Base-by-base conservation (phyloP, 2,113 vertebrate species). In the Axis porcinus region DNA sequence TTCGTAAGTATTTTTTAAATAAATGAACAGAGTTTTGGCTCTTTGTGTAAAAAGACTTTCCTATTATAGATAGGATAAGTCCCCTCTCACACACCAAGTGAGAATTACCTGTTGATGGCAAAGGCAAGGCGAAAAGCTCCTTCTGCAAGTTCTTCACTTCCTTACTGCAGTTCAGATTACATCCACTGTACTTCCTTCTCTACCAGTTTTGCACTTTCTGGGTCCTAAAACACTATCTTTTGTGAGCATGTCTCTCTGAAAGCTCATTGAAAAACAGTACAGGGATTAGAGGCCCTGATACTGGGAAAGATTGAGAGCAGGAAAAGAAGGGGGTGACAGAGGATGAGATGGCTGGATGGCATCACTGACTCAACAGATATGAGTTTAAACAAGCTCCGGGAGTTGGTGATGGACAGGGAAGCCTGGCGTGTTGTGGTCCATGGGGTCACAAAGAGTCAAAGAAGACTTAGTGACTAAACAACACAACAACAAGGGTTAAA, bases 1-100 rank as follows among this genome's bases (percentile, higher is more conserved):
- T 95, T 82, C 89, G 82, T 91, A 62, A 27, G 40, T 79, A 55
- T 43, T 40, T 92, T 94, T 70, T 3, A 76, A 95, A 88, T 28
- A 91, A 86, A 91, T 64, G 67, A 54, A 96, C 86, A 60, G 67
- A 96, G 33, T 82, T 92, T 92, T 85, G 25, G 82, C 60, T 94
- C 30, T 93, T 58, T 16, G 10, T 79, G 45, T 50, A 95, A 86
- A 14, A 21, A 52, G 43, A 78, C n/a, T 30, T 50, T 88, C 43
- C 74, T 81, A 0, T 45, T 67, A 74, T 13, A 40, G 36, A 74
- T 19, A 74, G 67, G 67, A 74, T 25, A 74, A 74, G 10, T 2
- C 25, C 21, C 36, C 5, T 16, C 27, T 43, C 55, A 60, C 2
- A 54, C 17, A 43, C 33, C 28, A 95, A 79, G 40, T 17, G 57